phyloP scores from a whole-genome alignment of 2,113 vertebrate genomes.

The Limanda limanda region DNA sequence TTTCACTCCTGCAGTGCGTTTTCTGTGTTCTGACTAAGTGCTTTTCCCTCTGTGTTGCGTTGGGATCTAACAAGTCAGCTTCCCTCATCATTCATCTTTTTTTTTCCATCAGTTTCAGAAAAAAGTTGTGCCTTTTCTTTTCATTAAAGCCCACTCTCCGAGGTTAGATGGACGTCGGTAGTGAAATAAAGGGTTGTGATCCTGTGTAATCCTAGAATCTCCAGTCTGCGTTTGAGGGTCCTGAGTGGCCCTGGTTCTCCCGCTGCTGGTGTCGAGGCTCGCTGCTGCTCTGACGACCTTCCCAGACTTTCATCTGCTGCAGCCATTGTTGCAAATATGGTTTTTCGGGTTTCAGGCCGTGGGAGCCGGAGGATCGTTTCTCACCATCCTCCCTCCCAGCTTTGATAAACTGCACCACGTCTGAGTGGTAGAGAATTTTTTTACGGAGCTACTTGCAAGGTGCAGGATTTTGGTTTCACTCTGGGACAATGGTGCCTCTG shows the following conservation, averaged over 20 bases:
- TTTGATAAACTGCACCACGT: constrained; percentile 68
- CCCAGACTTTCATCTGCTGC: constrained; percentile 77
- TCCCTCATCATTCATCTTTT: constrained; percentile 57
- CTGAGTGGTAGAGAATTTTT: constrained; percentile 53
- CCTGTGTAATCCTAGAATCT: constrained; percentile 68
- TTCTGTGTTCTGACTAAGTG: constrained; percentile 60
- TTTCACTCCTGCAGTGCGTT: constrained; percentile 39
- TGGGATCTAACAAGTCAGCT: constrained; percentile 38
- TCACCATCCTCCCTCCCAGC: constrained; percentile 24
- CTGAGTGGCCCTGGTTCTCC: constrained; percentile 33
- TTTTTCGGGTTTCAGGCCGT: constrained; percentile 46
- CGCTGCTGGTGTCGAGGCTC: constrained; percentile 40
- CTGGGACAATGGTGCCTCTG: constrained; percentile 73
- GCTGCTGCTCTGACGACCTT: constrained; percentile 61
- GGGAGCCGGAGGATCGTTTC: constrained; percentile 50
- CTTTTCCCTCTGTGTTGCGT: constrained; percentile 51
- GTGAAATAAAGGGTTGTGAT: constrained; percentile 66
- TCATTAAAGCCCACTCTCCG: constrained; percentile 66
- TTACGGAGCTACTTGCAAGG: constrained; percentile 39
- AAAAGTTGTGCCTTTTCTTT: constrained; percentile 48
- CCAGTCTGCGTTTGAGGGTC: constrained; percentile 38
- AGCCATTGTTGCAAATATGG: constrained; percentile 61
- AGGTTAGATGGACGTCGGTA: constrained; percentile 43
- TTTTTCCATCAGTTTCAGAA: constrained; percentile 34
- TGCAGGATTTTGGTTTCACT: constrained; percentile 68